Evolutionary conservation across 1,140 invertebrate genomes (phyloP).

Genomic region (Rhyzopertha dominica): DNA sequence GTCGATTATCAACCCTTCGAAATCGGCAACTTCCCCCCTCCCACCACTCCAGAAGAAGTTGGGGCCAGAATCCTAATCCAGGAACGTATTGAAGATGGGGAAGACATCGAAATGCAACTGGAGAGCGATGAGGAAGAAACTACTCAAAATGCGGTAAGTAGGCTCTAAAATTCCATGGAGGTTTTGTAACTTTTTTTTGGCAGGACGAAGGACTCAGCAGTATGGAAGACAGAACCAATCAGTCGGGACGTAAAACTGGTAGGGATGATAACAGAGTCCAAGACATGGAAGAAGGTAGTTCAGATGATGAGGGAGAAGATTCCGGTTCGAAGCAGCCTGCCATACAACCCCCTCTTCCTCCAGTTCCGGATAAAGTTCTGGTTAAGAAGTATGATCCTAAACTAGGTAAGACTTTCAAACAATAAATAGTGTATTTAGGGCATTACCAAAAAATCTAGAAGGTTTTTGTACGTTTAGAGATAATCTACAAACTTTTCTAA

Average conservation of each 20-base stretch:
- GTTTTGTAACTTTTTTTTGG: constrained; percentile 12
- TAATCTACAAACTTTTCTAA: no score
- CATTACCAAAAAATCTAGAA: no score
- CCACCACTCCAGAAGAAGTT: constrained; percentile 95
- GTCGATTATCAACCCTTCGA: constrained; percentile 98
- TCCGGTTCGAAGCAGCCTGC: constrained; percentile 46
- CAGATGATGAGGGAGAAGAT: constrained; percentile 64
- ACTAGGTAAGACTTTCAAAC: constrained; percentile 49
- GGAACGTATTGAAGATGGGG: constrained; percentile 54
- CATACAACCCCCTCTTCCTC: constrained; percentile 59
- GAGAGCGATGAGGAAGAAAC: constrained; percentile 60
- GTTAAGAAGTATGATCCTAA: constrained; percentile 99
- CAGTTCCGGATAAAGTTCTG: constrained; percentile 89
- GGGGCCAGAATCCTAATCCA: constrained; percentile 90
- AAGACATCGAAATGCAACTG: constrained; percentile 72
- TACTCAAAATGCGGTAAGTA: constrained; percentile 15
- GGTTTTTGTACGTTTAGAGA: no score
- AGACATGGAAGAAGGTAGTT: constrained; percentile 87
- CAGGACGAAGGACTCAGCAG: constrained; percentile 63
- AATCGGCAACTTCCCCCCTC: constrained; percentile 91
- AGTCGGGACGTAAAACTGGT: constrained; percentile 29
- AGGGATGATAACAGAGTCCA: constrained; percentile 57
- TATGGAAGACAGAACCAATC: constrained; percentile 58
- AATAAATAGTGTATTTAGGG: no score
- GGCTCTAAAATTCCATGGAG: neutral